Evolutionary conservation across 1,140 invertebrate species (phyloP), one percentile per base, ranked within the genome.

Genomic region (Zaprionus kolodkinae): DNA sequence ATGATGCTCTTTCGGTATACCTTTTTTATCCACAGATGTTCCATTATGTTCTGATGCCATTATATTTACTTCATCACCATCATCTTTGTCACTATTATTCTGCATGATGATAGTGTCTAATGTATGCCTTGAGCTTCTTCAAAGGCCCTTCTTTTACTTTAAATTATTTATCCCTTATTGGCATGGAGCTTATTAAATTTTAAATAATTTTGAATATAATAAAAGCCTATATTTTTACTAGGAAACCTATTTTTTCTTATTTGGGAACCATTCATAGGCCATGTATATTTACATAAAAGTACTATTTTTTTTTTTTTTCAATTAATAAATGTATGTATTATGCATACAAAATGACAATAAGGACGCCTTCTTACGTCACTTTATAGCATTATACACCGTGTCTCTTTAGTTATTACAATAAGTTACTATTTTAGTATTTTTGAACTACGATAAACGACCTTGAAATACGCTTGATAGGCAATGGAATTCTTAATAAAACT

Each of bases 41-140:
- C 84, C 84, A 88, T 87, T 87, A 57, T 84, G 81, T 70, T 84
- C 85, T 55, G 84, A 88, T 80, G 85, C 73, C 79, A 83, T 84
- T 76, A 88, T 89, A 74, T 89, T 86, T 68, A 80, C 66, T 69
- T 87, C 84, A 71, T 89, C 85, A 73, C 67, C 73, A 74, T 89
- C 84, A 81, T 87, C 74, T 78, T 88, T 87, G 72, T 76, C 84
- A 84, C 81, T 87, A 73, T 89, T 84, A 75, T 67, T 80, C 84
- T 84, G 85, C 84, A 87, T 87, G 80, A 88, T 86, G 84, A 88
- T 86, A 79, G 69, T 76, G 83, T 52, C 86, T 74, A 57, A 66
- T 79, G 55, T 76, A 66, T 65, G 60, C 48, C 59, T 48, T 25
- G 11, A 25, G 1, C 15, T 77, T 62, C 55, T 48, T 66, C 50